Conservation (phyloP, 1,140 invertebrate genomes). For the Bombus cullumanus region DNA sequence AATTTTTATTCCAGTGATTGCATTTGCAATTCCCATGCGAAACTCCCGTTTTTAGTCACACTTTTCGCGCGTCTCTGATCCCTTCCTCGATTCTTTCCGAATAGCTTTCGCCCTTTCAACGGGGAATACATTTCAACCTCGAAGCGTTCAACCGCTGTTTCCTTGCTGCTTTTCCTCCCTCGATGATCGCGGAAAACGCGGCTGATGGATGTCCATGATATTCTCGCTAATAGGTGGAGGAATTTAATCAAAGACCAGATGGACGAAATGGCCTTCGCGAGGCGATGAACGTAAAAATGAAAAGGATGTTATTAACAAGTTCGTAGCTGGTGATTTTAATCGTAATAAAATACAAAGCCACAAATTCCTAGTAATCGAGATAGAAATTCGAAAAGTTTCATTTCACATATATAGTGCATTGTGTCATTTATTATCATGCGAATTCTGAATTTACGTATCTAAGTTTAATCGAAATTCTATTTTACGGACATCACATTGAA, state of each 20-base stretch:
- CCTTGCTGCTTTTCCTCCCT: too few species aligned
- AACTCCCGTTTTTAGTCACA: slow-evolving; percentile 55
- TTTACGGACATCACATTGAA: too few species aligned
- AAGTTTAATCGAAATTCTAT: too few species aligned
- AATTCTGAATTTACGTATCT: too few species aligned
- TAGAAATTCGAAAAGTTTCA: background rate
- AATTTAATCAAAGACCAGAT: background rate
- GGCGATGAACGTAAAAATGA: background rate
- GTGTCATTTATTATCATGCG: too few species aligned
- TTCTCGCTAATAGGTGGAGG: too few species aligned
- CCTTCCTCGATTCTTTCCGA: slow-evolving; percentile 28
- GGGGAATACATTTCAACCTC: background rate
- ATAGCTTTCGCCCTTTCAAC: background rate
- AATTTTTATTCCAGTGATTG: slow-evolving; percentile 82
- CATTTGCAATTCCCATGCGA: slow-evolving; percentile 82
- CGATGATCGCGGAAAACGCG: too few species aligned
- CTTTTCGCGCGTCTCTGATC: slow-evolving; percentile 22
- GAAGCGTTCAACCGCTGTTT: background rate
- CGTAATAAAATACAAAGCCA: too few species aligned
- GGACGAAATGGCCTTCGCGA: background rate
- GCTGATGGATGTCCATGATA: background rate
- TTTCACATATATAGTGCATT: too few species aligned
- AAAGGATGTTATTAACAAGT: too few species aligned
- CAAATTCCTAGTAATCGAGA: too few species aligned
- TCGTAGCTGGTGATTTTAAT: too few species aligned